Conservation (phyloP, 1,140 invertebrate species). For the Carposina sasakii region DNA sequence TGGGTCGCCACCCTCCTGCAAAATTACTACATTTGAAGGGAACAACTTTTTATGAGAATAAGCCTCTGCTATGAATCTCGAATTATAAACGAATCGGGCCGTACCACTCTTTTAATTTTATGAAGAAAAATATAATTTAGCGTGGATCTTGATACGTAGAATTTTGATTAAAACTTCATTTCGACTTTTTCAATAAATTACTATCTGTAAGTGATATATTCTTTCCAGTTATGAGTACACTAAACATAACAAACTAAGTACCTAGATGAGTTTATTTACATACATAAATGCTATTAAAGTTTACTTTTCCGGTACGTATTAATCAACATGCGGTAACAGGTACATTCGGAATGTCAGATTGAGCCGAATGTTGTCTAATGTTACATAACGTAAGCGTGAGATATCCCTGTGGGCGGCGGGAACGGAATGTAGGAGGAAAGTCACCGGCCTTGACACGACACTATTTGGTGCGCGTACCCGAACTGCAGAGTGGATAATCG, state of each 20-base stretch:
- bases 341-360: slow-evolving; percentile 48
- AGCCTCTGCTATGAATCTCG: slow-evolving; percentile 68
- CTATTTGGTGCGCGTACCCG: slow-evolving; percentile 60
- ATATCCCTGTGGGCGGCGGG: slow-evolving; percentile 66
- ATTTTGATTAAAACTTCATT: no score
- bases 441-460: slow-evolving; percentile 66
- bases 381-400: slow-evolving; percentile 65
- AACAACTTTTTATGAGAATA: slow-evolving; percentile 72
- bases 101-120: no score
- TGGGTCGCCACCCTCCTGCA: slow-evolving; percentile 46
- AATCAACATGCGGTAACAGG: slow-evolving; percentile 26
- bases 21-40: slow-evolving; percentile 72
- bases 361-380: slow-evolving; percentile 50
- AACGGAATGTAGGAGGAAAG: slow-evolving; percentile 68
- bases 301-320: slow-evolving; percentile 7
- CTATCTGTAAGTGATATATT: no score
- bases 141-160: no score
- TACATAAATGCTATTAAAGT: neutral
- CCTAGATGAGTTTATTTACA: no score
- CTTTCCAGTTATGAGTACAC: no score
- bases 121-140: no score
- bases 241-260: no score
- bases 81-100: slow-evolving; percentile 63
- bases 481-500: slow-evolving; percentile 31
- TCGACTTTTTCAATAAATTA: no score